These are phyloP conservation scores for Drosophila koepferae DNA, from an alignment of 2,888 invertebrate species.

Conservation along the genomic window DNA sequence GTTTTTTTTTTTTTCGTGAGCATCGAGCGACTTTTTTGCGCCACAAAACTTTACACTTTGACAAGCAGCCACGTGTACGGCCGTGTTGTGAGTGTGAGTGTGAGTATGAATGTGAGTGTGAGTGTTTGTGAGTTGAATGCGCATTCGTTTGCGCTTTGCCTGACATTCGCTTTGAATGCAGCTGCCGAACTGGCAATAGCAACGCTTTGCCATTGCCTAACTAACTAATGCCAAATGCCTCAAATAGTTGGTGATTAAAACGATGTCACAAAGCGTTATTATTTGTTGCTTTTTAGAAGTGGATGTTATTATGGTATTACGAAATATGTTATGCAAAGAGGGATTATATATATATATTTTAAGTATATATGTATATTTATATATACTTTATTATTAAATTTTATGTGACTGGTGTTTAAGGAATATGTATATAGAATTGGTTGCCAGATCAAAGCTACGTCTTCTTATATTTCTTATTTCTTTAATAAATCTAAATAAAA, in stretches of 20 bases:
- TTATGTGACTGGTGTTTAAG: too few species aligned
- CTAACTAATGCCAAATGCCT: constrained; percentile 46
- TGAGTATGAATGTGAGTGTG: constrained; percentile 21
- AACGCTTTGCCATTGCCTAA: constrained; percentile 37
- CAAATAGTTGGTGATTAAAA: constrained; percentile 43
- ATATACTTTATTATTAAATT: background rate
- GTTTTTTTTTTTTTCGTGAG: constrained; percentile 41
- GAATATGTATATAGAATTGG: too few species aligned
- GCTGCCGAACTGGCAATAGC: constrained; percentile 31
- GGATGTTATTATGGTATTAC: too few species aligned
- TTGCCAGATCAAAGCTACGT: too few species aligned
- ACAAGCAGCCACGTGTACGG: constrained; percentile 74
- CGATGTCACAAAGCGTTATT: background rate
- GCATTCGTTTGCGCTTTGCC: constrained; percentile 50
- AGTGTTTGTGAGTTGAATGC: constrained; percentile 39
- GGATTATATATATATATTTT: background rate
- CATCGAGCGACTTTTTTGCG: constrained; percentile 61
- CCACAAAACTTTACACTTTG: constrained; percentile 77
- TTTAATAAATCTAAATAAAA: too few species aligned
- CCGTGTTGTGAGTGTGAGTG: constrained; percentile 31
- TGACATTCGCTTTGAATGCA: constrained; percentile 49
- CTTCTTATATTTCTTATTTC: too few species aligned
- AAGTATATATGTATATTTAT: background rate
- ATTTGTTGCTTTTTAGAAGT: background rate
- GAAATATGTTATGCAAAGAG: background rate